These are phyloP conservation scores for Hypotaenidia okinawae DNA, from an alignment of 2,797 vertebrate genomes.

Conservation along the genomic window DNA sequence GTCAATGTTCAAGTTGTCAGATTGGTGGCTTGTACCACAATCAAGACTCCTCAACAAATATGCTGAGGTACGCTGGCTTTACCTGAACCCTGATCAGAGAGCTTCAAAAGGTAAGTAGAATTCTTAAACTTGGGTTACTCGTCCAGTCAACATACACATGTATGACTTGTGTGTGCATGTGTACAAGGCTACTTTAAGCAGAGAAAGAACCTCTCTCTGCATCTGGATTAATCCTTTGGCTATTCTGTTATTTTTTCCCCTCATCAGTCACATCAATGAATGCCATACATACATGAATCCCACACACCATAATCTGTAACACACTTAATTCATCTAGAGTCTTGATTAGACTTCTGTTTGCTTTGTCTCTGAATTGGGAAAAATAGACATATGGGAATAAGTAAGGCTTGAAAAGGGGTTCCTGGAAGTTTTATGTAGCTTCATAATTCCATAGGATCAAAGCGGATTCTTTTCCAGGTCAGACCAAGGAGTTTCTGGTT, in stretches of 20 bases:
- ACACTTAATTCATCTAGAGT: neutral
- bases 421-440: neutral
- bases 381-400: neutral
- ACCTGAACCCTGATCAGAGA: neutral
- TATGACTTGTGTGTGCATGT: neutral
- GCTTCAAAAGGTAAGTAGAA: neutral
- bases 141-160: too few species aligned
- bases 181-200: neutral
- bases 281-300: neutral
- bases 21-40: neutral
- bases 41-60: neutral
- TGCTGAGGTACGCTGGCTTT: neutral
- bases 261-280: neutral
- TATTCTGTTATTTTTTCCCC: neutral
- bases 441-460: neutral
- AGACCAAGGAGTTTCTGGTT: neutral
- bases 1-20: neutral
- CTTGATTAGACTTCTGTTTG: neutral
- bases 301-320: neutral
- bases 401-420: neutral
- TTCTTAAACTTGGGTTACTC: neutral
- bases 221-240: neutral
- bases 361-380: neutral
- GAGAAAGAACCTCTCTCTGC: neutral
- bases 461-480: neutral